Evolutionary conservation across 2,888 invertebrate genomes (phyloP), one percentile per base, ranked within the genome.

Genomic region (Rhogogaster chlorosoma): DNA sequence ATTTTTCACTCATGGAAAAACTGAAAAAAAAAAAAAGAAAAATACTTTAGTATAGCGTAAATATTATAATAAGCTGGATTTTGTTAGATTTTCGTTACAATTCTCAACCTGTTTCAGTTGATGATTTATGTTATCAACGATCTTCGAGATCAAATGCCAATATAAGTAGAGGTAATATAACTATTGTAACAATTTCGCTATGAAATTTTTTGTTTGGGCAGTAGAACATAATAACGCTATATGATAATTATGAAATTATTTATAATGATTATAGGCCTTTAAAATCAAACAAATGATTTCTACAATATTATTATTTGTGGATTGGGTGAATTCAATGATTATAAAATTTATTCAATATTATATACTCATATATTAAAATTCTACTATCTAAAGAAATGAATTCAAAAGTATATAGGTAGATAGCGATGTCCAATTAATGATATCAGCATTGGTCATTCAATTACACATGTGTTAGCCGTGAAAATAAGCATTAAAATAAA

Each of bases 181-280:
- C 22, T 73, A 22, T 73, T 7, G 15, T 22, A 42, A 73, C 42
- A 12, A 45, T 45, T 3, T 45, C 15, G 45, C 45, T 45, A 15
- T 0, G 45, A 45, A n/a, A 36, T 36, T 29, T 32, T 70, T 32
- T 18, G 15, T 29, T 18, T 38, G 45, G 45, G 2, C 32, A 70
- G 53, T 57, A 57, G 26, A 61, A 70, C 32, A 70, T 67, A 9
- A 80, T n/a, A n/a, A n/a, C n/a, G 42, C 26, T 42, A 61, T 38
- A 42, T 42, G 38, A 42, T 82, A 36, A 36, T 22, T 22, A 36
- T 83, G 10, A 29, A 45, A 83, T 22, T 18, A 42, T 45, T 42
- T 12, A 45, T 45, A 67, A 83, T n/a, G 3, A n/a, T 57, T 71
- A 70, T 84, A 84, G 84, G 84, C 84, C 84, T 57, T 84, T 75